Evolutionary conservation across 2,113 vertebrate genomes (phyloP), one percentile per base, ranked within the genome.

Genomic region (Urocolius indicus): DNA sequence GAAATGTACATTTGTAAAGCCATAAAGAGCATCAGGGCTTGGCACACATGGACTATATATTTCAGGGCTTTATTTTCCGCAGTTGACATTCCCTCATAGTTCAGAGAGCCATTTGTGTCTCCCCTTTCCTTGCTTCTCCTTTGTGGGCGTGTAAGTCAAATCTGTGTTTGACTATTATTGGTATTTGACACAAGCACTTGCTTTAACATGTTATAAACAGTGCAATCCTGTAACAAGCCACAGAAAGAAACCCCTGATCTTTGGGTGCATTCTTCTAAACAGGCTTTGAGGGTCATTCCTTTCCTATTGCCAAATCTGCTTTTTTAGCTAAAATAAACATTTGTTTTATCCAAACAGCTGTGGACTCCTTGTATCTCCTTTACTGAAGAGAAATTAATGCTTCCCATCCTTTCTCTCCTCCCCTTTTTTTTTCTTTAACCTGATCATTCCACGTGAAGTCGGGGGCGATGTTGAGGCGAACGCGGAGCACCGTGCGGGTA

Each of bases 371-470:
- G n/a, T 20, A 45, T 3, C 16, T 57, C 62, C 38, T 61, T 79
- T 57, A n/a, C 17, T 43, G 69, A 61, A 87, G 46, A 45, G 67
- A 71, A 82, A 38, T 45, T 52, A 77, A 68, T 4, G 22, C 15
- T 74, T 81, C 62, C 38, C 0, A 0, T 16, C 55, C 32, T 38
- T 41, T 49, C 54, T 38, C 48, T 46, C 69, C 4, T 58, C 16
- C 11, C 38, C 30, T 49, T 38, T 65, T 41, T 78, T 84, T 69
- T 96, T 98, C n/a, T n/a, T n/a, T n/a, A n/a, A 99, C 99, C 99
- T 99, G 99, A 97, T 99, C 99, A 4, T 97, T 99, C 99, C 99
- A 99, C 10, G 97, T 98, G 95, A 99, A 99, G 97, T 99, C 99
- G 6, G 99, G 98, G 76, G 96, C 96, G 89, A 99, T 94, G 72